phyloP scores from a whole-genome alignment of 2,113 vertebrate species.

The Engystomops pustulosus region DNA sequence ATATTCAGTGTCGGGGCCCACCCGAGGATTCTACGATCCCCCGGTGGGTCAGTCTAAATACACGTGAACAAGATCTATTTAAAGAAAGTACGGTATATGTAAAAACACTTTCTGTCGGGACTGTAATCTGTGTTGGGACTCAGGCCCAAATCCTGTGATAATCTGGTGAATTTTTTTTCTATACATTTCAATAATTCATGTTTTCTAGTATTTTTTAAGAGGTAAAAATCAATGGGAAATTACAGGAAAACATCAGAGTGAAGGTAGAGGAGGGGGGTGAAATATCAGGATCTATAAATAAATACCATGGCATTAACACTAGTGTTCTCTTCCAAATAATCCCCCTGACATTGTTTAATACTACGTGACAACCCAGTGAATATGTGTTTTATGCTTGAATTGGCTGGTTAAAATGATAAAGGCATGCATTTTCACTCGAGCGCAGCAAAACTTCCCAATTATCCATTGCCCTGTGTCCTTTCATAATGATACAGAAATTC shows the following conservation, averaged over 20 bases:
- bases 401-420: conserved; percentile 70
- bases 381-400: conserved; percentile 72
- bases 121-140: no score
- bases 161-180: no score
- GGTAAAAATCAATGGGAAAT: not conserved
- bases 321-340: conserved; percentile 63
- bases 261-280: not conserved
- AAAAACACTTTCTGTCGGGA: no score
- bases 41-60: no score
- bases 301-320: conserved; percentile 59
- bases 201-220: not conserved
- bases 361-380: conserved; percentile 70
- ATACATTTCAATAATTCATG: not conserved
- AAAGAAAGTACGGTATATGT: no score
- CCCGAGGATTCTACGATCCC: no score
- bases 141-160: no score
- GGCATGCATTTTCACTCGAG: conserved; percentile 68
- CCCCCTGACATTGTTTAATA: conserved; percentile 64
- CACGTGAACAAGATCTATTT: no score
- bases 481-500: conserved; percentile 69
- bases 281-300: conserved; percentile 65
- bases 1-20: no score
- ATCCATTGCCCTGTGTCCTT: conserved; percentile 71
- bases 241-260: not conserved
- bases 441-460: conserved; percentile 66